These are phyloP conservation scores for Escarpia spicata DNA, from an alignment of 2,888 invertebrate species.

Conservation along the genomic window DNA sequence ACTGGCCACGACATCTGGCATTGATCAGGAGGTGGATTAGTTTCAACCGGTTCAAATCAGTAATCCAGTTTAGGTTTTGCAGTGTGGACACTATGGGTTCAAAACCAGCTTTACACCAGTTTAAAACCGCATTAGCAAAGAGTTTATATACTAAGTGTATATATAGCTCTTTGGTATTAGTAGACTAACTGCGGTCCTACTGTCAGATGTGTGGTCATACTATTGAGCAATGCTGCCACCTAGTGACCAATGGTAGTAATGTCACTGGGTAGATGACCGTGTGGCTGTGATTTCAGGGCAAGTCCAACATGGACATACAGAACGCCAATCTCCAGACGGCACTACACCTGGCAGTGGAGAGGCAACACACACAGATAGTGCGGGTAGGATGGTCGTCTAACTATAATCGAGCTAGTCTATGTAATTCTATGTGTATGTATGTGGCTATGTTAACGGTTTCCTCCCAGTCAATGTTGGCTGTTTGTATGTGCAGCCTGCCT, in stretches of 20 bases:
- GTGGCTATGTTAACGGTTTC: too few species aligned
- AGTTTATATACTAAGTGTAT: background rate
- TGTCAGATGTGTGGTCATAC: background rate
- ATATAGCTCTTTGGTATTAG: background rate
- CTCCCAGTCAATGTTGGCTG: too few species aligned
- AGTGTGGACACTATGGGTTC: too few species aligned
- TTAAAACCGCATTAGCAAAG: too few species aligned
- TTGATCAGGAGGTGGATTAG: too few species aligned
- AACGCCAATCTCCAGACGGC: conserved; percentile 85
- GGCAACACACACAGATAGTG: conserved; percentile 98
- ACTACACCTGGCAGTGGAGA: conserved; percentile 89
- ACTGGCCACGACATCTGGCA: too few species aligned
- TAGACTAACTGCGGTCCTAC: background rate
- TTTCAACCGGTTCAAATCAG: too few species aligned
- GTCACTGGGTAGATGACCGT: background rate
- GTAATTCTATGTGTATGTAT: background rate
- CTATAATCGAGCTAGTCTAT: background rate
- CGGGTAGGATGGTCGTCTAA: conserved; percentile 71
- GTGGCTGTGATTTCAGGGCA: conserved; percentile 70
- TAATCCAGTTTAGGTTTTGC: too few species aligned
- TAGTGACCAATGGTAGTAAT: background rate
- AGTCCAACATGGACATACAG: conserved; percentile 93
- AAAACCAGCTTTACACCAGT: too few species aligned
- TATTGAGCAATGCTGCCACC: background rate
- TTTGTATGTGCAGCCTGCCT: too few species aligned